These are phyloP conservation scores for Coelinius sp. DNA, from an alignment of 2,888 invertebrate species.

Conservation along the genomic window DNA sequence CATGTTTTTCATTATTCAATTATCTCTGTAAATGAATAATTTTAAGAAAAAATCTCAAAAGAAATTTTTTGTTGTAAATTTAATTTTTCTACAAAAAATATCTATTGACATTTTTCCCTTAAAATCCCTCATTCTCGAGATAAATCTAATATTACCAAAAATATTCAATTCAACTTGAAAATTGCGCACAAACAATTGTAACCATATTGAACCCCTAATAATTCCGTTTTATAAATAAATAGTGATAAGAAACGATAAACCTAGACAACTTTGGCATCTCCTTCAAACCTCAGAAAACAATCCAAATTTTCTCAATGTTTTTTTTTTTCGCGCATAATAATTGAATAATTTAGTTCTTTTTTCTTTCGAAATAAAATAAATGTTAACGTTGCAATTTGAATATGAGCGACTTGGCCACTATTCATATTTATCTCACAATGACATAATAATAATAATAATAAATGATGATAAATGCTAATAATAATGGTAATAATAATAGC, in stretches of 20 bases:
- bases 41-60: too few species aligned
- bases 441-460: slow-evolving; percentile 46
- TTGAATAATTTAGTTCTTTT: slow-evolving; percentile 34
- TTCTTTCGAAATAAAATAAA: slow-evolving; percentile 59
- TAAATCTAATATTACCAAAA: too few species aligned
- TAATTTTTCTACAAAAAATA: too few species aligned
- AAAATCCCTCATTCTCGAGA: too few species aligned
- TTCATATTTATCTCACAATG: slow-evolving; percentile 28
- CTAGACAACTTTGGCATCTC: slow-evolving; percentile 71
- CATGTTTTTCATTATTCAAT: too few species aligned
- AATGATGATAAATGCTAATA: slow-evolving; percentile 49
- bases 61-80: too few species aligned
- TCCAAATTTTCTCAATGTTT: slow-evolving; percentile 15
- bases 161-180: too few species aligned
- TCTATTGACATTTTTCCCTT: too few species aligned
- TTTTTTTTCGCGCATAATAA: not conserved
- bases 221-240: slow-evolving; percentile 50
- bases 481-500: slow-evolving; percentile 50
- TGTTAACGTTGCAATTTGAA: slow-evolving; percentile 48
- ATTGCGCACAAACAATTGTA: not conserved
- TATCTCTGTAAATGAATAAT: too few species aligned
- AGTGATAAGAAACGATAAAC: slow-evolving; percentile 62
- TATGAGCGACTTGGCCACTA: too few species aligned
- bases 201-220: slow-evolving; percentile 18
- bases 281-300: slow-evolving; percentile 56